A percentile compares a stretch with the other conserved stretches of the same genome.
Evolutionary conservation across 2,113 vertebrate species (phyloP).

Genomic region (Galemys pyrenaicus): DNA sequence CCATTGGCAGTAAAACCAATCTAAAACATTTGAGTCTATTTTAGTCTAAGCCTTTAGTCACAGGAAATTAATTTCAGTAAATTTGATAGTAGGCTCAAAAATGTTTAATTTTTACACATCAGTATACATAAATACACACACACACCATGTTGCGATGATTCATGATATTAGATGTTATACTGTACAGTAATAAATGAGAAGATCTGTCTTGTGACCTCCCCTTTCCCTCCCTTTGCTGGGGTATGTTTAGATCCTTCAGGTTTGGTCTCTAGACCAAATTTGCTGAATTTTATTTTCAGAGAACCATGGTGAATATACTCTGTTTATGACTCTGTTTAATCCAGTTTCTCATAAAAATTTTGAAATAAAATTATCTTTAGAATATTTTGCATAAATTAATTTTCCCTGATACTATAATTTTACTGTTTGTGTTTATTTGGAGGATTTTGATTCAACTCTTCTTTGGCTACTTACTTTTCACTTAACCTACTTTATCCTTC

Average conservation of each 20-base stretch:
- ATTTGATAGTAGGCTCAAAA: not conserved
- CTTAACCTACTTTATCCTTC: not conserved
- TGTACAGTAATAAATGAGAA: not conserved
- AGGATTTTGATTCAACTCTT: not conserved
- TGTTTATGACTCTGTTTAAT: not conserved
- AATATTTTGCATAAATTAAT: not conserved
- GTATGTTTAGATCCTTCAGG: not conserved
- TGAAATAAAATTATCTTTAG: constrained; percentile 3
- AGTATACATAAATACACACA: not conserved
- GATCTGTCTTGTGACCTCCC: no score
- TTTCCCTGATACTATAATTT: not conserved
- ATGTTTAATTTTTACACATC: not conserved
- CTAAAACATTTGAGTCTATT: not conserved
- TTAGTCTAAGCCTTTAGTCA: not conserved
- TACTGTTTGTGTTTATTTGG: not conserved
- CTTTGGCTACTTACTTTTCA: not conserved
- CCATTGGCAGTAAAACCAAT: constrained; percentile 12
- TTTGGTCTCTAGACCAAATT: not conserved
- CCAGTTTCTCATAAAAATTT: not conserved
- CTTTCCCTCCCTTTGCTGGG: not conserved
- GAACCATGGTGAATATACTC: not conserved
- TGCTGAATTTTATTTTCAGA: not conserved
- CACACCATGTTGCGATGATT: not conserved
- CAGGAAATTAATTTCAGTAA: not conserved
- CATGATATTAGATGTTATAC: not conserved